Base-by-base conservation (phyloP, 2,113 vertebrate genomes). In the Dasypus novemcinctus region DNA sequence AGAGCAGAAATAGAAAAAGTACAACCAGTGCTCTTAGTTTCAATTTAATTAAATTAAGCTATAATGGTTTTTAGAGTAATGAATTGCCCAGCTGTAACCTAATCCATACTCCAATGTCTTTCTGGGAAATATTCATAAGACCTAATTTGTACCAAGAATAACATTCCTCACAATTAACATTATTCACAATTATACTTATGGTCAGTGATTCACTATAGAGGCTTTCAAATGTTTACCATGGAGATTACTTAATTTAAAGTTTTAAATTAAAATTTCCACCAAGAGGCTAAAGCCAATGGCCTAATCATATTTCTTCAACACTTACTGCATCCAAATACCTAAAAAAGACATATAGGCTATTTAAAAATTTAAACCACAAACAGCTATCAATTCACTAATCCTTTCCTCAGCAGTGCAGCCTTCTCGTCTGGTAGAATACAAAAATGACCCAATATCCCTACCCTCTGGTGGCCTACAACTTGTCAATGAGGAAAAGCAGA, bases 1-100 rank as follows among this genome's bases (percentile, higher is more conserved):
- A 57, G 27, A 66, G n/a, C 90, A 86, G 59, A 89, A 93, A 95
- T 90, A 86, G 85, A 94, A 96, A 89, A 20, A 41, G 54, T 69
- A 69, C 68, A 57, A 61, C 74, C 17, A 52, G n/a, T 21, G 31
- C 29, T 23, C 84, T 71, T 49, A 84, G 90, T 3, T 66, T 79
- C 68, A 78, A 93, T 33, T 75, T 61, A 95, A 94, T 95, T 87
- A 87, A 96, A 94, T 87, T 97, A 20, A 78, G 64, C 49, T 31
- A 64, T n/a, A 68, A 94, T 64, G 87, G 49, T 52, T 93, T 83
- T 88, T 69, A 92, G 27, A 69, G 59, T 71, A 87, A 93, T 76
- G n/a, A 83, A 86, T 89, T 81, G 71, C 33, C 59, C 36, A 23
- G 64, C 59, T 66, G 78, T 7, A 59, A 86, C 72, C 84, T 3